Base-by-base conservation (phyloP, 2,113 vertebrate genomes). In the Boleophthalmus pectinirostris region DNA sequence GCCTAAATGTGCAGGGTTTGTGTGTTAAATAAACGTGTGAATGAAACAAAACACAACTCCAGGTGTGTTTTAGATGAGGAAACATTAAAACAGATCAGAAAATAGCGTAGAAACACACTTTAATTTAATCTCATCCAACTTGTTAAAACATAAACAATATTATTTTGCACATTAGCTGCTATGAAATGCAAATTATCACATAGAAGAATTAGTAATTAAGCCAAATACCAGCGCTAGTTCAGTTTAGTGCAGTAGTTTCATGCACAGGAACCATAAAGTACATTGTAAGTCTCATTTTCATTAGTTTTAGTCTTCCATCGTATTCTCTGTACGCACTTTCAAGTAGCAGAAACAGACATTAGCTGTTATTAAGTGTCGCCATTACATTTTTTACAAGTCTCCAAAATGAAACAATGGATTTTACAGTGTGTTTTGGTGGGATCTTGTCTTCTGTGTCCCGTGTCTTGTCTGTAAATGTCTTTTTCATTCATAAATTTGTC, bases 341-440 rank as follows among this genome's bases (percentile, higher is more conserved):
- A 82, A 15, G 63, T 51, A 65, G 63, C 38, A n/a, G 56, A 71
- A 56, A 12, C 74, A 25, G 18, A 18, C 57, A 53, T 54, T 60
- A 14, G 13, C 73, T 70, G 64, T n/a, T n/a, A 69, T 57, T 65
- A 29, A 29, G 29, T 29, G 29, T 29, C 4, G 29, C 4, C 29
- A 29, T 29, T 29, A 29, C 29, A 66, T n/a, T 12, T 57, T 67
- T 1, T 6, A 79, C 45, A 35, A 64, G 79, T 88, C 84, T 90
- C 84, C 67, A 82, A 89, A 88, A 87, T 87, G 83, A 87, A 88
- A 88, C 86, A 85, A 85, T 85, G 66, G 35, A 61, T 74, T 81
- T 38, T 23, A 66, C 5, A 60, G 9, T 47, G 38, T 45, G 63
- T 69, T 75, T 24, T 61, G 43, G 66, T 74, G 63, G 80, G 24